Conservation (phyloP, 2,797 vertebrate genomes). For the Crocodylus rhombifer region DNA sequence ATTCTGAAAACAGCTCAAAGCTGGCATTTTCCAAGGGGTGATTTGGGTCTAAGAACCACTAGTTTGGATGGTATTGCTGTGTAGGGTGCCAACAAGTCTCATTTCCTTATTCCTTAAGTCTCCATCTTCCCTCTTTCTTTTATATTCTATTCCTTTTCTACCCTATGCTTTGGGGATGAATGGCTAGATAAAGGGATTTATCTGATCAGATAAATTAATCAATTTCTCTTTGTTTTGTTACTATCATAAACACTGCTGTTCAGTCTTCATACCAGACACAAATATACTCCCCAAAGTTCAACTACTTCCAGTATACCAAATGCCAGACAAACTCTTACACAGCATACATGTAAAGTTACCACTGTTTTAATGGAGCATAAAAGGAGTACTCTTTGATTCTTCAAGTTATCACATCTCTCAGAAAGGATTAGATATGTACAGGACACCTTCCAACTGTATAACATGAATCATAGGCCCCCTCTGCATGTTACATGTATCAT, state of each 20-base stretch:
- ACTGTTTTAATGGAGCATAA: neutral
- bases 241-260: neutral
- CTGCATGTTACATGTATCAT: too few relatives aligned
- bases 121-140: neutral
- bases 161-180: neutral
- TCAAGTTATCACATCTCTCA: neutral
- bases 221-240: neutral
- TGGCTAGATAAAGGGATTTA: neutral
- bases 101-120: neutral
- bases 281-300: neutral
- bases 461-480: too few relatives aligned
- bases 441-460: neutral
- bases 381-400: neutral
- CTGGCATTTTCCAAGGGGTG: too few relatives aligned
- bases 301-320: neutral
- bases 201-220: too few relatives aligned
- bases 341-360: neutral
- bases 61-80: too few relatives aligned
- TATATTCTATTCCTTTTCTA: neutral
- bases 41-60: too few relatives aligned
- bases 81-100: too few relatives aligned
- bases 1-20: too few relatives aligned
- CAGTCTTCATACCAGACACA: accelerated
- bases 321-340: neutral
- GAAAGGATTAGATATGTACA: neutral